A percentile compares a stretch with the other conserved stretches of the same genome.
Conservation (phyloP, 2,113 vertebrate genomes). For the Clupea harengus region DNA sequence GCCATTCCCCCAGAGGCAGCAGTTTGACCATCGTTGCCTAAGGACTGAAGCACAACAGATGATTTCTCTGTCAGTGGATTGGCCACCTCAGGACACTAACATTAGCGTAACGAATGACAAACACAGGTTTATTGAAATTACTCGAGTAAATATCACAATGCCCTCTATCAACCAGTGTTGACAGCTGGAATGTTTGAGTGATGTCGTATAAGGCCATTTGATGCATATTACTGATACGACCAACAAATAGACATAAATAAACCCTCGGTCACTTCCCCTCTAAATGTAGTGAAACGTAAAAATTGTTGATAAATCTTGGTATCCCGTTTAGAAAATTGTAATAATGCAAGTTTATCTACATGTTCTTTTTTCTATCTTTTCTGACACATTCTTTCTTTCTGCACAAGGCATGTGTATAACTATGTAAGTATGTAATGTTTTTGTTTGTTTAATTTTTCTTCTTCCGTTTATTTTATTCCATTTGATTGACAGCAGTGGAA, state of each 20-base stretch:
- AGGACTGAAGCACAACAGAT: not conserved
- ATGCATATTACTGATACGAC: slow-evolving; percentile 71
- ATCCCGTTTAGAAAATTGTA: slow-evolving; percentile 55
- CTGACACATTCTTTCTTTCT: slow-evolving; percentile 57
- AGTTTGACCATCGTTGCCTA: not conserved
- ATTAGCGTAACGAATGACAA: slow-evolving; percentile 16
- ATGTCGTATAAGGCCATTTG: not conserved
- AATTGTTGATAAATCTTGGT: slow-evolving; percentile 73
- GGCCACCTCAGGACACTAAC: slow-evolving; percentile 38
- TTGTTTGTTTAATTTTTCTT: slow-evolving; percentile 62
- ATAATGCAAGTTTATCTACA: slow-evolving; percentile 75
- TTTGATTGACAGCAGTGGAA: slow-evolving; percentile 50
- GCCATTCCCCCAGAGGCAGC: not conserved
- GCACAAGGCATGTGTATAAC: slow-evolving; percentile 73
- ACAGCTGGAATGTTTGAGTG: not conserved
- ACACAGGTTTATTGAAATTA: not conserved
- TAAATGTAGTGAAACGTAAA: slow-evolving; percentile 77
- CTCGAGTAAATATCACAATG: not conserved
- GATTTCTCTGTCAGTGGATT: not conserved
- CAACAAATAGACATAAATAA: slow-evolving; percentile 64
- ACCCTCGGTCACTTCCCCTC: slow-evolving; percentile 72
- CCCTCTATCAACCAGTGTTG: not conserved
- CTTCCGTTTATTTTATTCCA: slow-evolving; percentile 56
- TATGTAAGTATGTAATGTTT: slow-evolving; percentile 67
- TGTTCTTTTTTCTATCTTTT: slow-evolving; percentile 68